These are phyloP conservation scores for Oryzias curvinotus DNA, from an alignment of 2,113 vertebrate genomes.

Conservation along the genomic window DNA sequence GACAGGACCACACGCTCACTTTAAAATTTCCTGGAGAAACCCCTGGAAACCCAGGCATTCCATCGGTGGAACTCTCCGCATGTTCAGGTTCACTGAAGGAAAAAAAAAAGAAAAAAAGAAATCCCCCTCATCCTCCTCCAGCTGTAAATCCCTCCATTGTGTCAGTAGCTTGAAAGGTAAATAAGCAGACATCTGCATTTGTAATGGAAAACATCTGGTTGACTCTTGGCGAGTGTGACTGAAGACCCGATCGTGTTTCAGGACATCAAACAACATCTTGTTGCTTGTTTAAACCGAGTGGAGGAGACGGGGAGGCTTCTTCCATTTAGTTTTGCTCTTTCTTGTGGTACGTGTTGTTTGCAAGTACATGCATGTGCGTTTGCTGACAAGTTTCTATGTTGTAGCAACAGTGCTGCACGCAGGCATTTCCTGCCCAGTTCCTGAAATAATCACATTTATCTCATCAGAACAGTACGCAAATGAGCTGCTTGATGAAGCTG, in stretches of 20 bases:
- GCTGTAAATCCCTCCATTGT: neutral
- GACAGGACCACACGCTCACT: conserved; percentile 40
- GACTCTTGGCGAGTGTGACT: neutral
- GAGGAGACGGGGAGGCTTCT: neutral
- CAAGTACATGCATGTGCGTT: neutral
- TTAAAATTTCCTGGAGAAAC: conserved; percentile 54
- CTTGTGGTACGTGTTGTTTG: neutral
- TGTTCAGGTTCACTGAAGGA: too few species aligned
- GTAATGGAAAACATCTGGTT: conserved; percentile 16
- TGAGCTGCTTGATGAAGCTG: conserved; percentile 6
- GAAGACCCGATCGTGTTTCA: neutral
- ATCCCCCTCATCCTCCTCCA: conserved; percentile 4
- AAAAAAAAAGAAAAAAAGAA: too few species aligned
- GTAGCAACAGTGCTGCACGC: neutral
- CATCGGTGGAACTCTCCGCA: conserved; percentile 15
- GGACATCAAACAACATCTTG: neutral
- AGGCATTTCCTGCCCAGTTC: neutral
- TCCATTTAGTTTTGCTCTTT: too few species aligned
- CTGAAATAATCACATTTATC: neutral
- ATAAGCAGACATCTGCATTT: conserved; percentile 18
- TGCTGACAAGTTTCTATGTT: neutral
- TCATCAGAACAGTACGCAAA: neutral
- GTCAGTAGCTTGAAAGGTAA: conserved; percentile 5
- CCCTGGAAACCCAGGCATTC: conserved; percentile 66
- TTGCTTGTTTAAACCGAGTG: neutral